Base-by-base conservation (phyloP, 2,888 invertebrate genomes). In the Diaperis boleti region DNA sequence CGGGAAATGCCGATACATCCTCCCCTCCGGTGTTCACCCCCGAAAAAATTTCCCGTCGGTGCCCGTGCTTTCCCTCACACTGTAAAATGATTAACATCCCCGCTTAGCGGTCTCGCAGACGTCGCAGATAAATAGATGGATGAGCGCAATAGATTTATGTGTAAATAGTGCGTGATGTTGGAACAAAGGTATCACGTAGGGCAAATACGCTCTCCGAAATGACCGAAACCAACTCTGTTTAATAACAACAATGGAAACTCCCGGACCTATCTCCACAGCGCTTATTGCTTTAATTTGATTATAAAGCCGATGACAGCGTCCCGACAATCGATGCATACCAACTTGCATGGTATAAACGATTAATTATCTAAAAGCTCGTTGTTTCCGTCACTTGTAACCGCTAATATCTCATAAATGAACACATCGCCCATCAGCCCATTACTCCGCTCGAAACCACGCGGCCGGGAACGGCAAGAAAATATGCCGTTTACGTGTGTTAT, bases 341-440 rank as follows among this genome's bases (percentile, higher is more conserved):
- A 60, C 52, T 60, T 60, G 59, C 59, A 60, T 47, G 49, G 39
- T 42, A 44, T 60, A 42, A 50, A 18, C 50, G 59, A 60, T 60
- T 60, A 60, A 60, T 60, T 60, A 60, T 42, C 52, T 60, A 45
- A 60, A 60, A 50, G 50, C 44, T 50, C 52, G 35, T 26, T 60
- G 45, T 52, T 60, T 60, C 59, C 44, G 52, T 42, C 42, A 59
- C 50, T 41, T 49, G 45, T 49, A 59, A 37, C 45, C 56, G 15
- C 13, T 56, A 56, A 56, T 56, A 44, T 33, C 42, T 56, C 56
- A 44, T 44, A 56, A 52, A 54, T 41, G 54, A 54, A 54, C 54
- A 54, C 37, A 15, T n/a, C n/a, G 10, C 54, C 22, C 39, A 41
- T 54, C 54, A 26, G 41, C n/a, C 20, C 22, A 39, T 14, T 37